phyloP scores from a whole-genome alignment of 1,140 invertebrate species.

The Heliconius hermathena region DNA sequence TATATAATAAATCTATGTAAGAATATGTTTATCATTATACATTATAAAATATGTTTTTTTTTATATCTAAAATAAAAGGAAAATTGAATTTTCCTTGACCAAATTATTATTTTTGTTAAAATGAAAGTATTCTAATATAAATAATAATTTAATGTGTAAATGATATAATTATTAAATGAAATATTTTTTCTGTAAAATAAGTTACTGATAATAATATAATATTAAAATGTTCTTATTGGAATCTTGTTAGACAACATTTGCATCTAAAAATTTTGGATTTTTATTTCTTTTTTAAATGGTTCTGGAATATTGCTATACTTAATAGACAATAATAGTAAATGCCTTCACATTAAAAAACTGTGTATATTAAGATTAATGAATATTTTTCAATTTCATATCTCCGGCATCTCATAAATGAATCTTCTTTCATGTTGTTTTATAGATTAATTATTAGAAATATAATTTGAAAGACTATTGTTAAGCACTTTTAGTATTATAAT shows the following conservation, averaged over 20 bases:
- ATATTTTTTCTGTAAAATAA: neutral
- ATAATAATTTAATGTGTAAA: neutral
- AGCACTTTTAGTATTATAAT: neutral
- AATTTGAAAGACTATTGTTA: neutral
- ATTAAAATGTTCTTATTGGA: constrained; percentile 22
- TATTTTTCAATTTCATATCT: neutral
- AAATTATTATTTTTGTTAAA: no score
- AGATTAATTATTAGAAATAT: neutral
- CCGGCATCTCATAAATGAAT: neutral
- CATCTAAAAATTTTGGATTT: neutral
- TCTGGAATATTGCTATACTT: no score
- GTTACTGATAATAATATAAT: neutral
- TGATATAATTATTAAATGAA: neutral
- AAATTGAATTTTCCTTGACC: no score
- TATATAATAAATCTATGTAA: no score
- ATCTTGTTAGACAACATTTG: constrained; percentile 13
- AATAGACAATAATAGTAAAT: no score
- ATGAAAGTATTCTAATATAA: no score
- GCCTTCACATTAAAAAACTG: neutral
- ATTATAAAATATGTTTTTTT: no score
- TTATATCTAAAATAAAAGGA: no score
- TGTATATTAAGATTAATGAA: neutral
- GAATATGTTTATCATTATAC: no score
- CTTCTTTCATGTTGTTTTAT: neutral
- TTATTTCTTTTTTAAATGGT: neutral